These are phyloP conservation scores for Ornithoptera priamus DNA, from an alignment of 2,888 invertebrate genomes.

Conservation along the genomic window DNA sequence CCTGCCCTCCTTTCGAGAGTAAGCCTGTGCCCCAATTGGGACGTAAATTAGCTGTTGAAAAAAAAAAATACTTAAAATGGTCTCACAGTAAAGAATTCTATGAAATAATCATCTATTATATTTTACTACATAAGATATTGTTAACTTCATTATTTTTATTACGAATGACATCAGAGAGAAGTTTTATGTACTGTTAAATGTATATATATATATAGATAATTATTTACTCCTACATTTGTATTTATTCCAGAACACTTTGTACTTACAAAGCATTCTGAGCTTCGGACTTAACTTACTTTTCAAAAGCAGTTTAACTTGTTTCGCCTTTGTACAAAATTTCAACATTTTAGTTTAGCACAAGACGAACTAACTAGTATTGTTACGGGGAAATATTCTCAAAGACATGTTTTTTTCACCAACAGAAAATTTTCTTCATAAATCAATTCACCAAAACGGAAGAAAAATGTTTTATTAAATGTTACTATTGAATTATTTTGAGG, in stretches of 20 bases:
- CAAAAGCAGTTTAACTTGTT: background rate
- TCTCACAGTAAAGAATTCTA: no score
- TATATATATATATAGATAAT: background rate
- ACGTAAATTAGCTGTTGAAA: no score
- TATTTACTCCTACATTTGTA: background rate
- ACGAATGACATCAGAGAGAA: background rate
- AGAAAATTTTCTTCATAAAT: no score
- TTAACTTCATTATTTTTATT: background rate
- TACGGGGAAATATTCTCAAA: background rate
- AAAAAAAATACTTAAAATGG: no score
- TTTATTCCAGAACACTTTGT: background rate
- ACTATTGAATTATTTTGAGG: background rate
- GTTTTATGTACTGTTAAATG: background rate
- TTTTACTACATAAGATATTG: background rate
- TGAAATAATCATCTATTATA: no score
- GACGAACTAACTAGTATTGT: constrained; percentile 3
- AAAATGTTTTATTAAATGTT: background rate
- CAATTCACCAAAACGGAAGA: background rate
- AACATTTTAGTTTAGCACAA: background rate
- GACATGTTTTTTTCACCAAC: background rate
- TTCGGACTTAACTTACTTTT: background rate
- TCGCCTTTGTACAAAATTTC: background rate
- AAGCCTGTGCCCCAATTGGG: no score
- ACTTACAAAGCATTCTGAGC: background rate
- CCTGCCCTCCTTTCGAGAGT: no score